Base-by-base conservation (phyloP, 2,888 invertebrate genomes). In the Coleophora deauratella region DNA sequence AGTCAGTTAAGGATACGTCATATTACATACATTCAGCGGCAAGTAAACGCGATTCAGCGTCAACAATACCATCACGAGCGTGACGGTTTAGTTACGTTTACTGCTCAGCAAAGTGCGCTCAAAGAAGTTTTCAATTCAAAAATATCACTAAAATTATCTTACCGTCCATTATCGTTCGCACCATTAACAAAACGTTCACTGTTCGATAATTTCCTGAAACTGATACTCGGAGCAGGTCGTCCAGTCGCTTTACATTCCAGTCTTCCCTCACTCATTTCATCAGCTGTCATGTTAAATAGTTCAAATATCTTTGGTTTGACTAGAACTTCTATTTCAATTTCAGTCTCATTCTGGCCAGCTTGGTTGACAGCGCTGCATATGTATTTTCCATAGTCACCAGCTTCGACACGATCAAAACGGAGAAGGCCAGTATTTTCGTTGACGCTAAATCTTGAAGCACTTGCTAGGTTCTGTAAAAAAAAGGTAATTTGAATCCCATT, bases 251-350 rank as follows among this genome's bases (percentile, higher is more conserved):
- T 91, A 65, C 96, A 96, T 21, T 89, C 88, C 13, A 96, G 77
- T 55, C 87, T 88, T 0, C 90, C 90, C 55, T 91, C 89, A 33
- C 87, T 85, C 35, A 82, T 87, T 34, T 90, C 87, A 0, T 90
- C 82, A 0, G 89, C 86, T 0, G 95, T 94, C 3, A 88, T 85
- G 66, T 96, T 96, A 37, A 86, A 77, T 40, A 94, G 86, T 60
- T 95, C 93, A 63, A 90, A 91, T 61, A 96, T 91, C 61, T 90
- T 91, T 0, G 96, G 96, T 54, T 91, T 93, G 0, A 94, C 92
- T 36, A 95, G 84, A 0, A 91, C 88, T 53, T 89, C 89, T 13
- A 95, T 88, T 63, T 90, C 90, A 13, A 92, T 90, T 48, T 87
- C 88, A 2, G 88, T 87, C 59, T 92, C 90, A 1, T 89, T 90